Conservation (phyloP, 64 coral and sea anemone species). For the Platygyra sinensis region DNA sequence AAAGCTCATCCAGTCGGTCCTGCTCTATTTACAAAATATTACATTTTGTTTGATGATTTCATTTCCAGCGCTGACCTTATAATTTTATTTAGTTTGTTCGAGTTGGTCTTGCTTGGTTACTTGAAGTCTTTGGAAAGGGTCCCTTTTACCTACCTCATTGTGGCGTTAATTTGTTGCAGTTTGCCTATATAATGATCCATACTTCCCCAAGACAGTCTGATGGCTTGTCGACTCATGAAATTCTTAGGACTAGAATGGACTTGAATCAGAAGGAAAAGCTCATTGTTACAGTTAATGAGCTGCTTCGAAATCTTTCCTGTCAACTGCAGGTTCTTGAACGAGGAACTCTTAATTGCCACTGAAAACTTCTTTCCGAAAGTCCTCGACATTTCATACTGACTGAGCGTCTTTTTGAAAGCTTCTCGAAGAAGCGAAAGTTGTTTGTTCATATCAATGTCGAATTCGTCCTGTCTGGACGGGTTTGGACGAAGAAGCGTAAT, state of each 20-base stretch:
- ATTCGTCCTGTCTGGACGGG: no score
- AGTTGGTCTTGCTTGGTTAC: no score
- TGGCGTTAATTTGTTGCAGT: not conserved
- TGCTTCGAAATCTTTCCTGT: not conserved
- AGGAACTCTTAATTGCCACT: not conserved
- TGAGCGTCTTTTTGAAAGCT: not conserved
- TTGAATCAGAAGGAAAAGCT: slow-evolving; percentile 3
- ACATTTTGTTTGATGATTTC: no score
- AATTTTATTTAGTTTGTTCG: no score
- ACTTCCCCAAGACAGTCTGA: not conserved
- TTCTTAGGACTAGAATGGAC: slow-evolving; percentile 10
- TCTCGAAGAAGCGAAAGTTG: not conserved
- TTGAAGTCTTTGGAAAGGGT: no score
- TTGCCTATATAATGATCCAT: not conserved
- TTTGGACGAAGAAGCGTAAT: not conserved
- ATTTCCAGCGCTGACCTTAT: no score
- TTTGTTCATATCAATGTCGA: not conserved
- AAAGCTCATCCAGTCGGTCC: no score
- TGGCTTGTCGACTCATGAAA: slow-evolving; percentile 15
- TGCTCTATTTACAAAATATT: no score
- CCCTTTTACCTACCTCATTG: not conserved
- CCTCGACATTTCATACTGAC: not conserved
- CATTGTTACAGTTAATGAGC: not conserved
- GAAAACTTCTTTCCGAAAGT: not conserved
- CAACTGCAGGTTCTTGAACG: not conserved